A percentile compares a stretch with the other conserved stretches of the same genome.
Evolutionary conservation across 1,140 invertebrate species (phyloP).

Genomic region (Bradynema listronoti): DNA sequence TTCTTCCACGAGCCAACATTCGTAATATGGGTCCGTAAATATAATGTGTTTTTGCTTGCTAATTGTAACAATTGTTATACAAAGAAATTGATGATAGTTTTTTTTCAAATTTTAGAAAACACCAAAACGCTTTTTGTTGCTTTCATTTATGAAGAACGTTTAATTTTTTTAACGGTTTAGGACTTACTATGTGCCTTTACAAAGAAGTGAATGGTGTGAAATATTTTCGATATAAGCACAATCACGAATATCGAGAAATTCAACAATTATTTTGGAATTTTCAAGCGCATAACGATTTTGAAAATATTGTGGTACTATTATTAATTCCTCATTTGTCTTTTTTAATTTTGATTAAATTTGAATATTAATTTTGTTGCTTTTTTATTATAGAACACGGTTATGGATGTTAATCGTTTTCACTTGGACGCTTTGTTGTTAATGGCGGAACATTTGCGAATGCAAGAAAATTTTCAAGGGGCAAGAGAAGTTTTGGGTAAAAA

Average conservation of each 20-base stretch:
- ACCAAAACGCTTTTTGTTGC: too few species aligned
- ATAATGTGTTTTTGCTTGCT: too few species aligned
- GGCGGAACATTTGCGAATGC: constrained; percentile 25
- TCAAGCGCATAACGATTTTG: constrained; percentile 16
- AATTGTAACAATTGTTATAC: too few species aligned
- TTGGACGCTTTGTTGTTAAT: constrained; percentile 36
- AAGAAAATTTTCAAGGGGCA: constrained; percentile 32
- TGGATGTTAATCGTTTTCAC: constrained; percentile 37
- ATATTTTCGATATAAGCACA: constrained; percentile 30
- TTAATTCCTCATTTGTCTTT: constrained; percentile 1
- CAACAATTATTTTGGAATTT: constrained; percentile 33
- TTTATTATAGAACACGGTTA: constrained; percentile 23
- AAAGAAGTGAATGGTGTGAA: constrained; percentile 11
- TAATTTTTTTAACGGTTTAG: constrained; percentile 19
- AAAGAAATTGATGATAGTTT: too few species aligned
- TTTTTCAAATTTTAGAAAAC: too few species aligned
- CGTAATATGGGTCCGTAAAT: too few species aligned
- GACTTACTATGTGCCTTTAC: constrained; percentile 8
- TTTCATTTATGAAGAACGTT: too few species aligned
- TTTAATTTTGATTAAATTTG: constrained; percentile 12
- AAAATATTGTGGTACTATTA: constrained; percentile 24
- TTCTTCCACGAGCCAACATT: neutral
- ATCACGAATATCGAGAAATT: constrained; percentile 17
- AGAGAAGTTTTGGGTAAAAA: constrained; percentile 34
- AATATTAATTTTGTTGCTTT: neutral